Evolutionary conservation across 1,140 invertebrate genomes (phyloP).

Genomic region (Cheumatopsyche charites): DNA sequence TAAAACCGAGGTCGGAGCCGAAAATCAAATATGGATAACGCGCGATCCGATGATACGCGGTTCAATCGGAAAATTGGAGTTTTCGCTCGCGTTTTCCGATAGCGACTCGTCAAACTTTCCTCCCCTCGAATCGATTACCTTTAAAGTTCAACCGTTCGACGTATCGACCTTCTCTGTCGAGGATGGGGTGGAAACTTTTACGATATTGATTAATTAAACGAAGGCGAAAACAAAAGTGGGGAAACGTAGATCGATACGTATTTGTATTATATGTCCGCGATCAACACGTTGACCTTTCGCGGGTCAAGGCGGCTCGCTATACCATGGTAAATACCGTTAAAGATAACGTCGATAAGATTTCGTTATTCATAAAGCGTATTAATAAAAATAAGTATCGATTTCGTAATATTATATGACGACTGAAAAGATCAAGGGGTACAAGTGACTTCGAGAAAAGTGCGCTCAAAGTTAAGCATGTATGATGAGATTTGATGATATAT

Average conservation of each 20-base stretch:
- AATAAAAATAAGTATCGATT: too few relatives aligned
- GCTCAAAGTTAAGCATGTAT: too few relatives aligned
- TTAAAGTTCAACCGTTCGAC: background rate
- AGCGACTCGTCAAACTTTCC: too few relatives aligned
- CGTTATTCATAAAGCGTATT: too few relatives aligned
- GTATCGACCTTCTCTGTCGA: background rate
- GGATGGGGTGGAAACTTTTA: background rate
- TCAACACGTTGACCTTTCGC: background rate
- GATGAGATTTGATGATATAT: too few relatives aligned
- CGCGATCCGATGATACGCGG: background rate
- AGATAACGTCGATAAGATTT: too few relatives aligned
- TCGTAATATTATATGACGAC: too few relatives aligned
- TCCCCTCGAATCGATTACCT: background rate
- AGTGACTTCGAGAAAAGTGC: too few relatives aligned
- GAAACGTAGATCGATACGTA: background rate
- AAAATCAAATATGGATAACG: background rate
- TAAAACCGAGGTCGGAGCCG: conserved; percentile 2
- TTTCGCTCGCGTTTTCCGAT: background rate
- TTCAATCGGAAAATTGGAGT: too few relatives aligned
- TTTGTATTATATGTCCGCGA: background rate
- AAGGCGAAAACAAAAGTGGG: background rate
- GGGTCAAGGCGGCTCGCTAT: background rate
- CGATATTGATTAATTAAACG: background rate
- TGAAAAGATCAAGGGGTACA: too few relatives aligned
- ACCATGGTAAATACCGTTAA: too few relatives aligned